Conservation (phyloP, 2,888 invertebrate species). For the Desoria tigrina region DNA sequence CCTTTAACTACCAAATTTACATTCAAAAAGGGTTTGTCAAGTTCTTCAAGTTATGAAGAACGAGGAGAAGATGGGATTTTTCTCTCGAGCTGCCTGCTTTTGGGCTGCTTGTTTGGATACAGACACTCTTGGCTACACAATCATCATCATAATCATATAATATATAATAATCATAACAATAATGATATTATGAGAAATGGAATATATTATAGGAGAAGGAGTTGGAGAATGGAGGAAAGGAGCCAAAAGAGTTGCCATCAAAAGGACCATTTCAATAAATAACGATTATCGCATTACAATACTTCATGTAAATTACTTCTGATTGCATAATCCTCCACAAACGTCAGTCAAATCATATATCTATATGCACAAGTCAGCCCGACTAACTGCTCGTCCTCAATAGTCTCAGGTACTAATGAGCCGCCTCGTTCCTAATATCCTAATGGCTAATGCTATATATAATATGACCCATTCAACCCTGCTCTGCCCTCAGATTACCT, state of each 20-base stretch:
- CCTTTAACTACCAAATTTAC: slow-evolving; percentile 53
- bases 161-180: slow-evolving; percentile 14
- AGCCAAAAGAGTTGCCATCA: slow-evolving; percentile 42
- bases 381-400: slow-evolving; percentile 2
- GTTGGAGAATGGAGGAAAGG: slow-evolving; percentile 39
- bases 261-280: slow-evolving; percentile 53
- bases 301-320: slow-evolving; percentile 47
- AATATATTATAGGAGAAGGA: slow-evolving; percentile 13
- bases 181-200: slow-evolving; percentile 4
- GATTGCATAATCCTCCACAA: slow-evolving; percentile 46
- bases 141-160: slow-evolving; percentile 29
- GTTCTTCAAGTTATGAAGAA: slow-evolving; percentile 46
- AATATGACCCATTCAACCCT: slow-evolving; percentile 41
- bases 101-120: slow-evolving; percentile 11
- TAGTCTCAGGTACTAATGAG: slow-evolving; percentile 38
- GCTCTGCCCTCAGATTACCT: slow-evolving; percentile 33
- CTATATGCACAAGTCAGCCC: neutral
- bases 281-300: slow-evolving; percentile 51
- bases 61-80: slow-evolving; percentile 13
- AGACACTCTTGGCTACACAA: no score
- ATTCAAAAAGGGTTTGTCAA: slow-evolving; percentile 54
- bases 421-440: slow-evolving; percentile 40
- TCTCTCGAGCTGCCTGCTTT: neutral
- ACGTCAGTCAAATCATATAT: slow-evolving; percentile 19
- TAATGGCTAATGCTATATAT: no score